Conservation (phyloP, 2,113 vertebrate genomes). For the Antigone vipio region DNA sequence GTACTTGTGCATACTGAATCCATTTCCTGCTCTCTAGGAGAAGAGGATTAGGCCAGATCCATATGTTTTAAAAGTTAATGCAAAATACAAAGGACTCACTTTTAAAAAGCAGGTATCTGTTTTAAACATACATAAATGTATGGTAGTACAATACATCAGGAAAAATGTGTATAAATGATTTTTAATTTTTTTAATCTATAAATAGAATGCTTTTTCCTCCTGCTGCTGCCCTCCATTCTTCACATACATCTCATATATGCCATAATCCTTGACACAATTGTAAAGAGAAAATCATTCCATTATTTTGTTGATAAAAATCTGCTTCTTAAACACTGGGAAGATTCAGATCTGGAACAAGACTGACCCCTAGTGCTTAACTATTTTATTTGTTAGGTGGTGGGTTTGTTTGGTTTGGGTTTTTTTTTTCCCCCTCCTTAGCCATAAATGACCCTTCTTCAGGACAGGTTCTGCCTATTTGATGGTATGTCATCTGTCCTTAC, state of each 20-base stretch:
- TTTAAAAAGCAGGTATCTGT: not conserved
- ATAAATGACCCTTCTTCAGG: not conserved
- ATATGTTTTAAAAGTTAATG: not conserved
- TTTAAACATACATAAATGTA: not conserved
- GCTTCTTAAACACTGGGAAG: not conserved
- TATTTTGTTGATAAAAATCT: not conserved
- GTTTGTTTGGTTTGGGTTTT: no score
- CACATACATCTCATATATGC: not conserved
- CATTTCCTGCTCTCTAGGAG: not conserved
- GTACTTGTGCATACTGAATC: not conserved
- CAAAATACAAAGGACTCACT: not conserved
- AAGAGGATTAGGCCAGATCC: not conserved
- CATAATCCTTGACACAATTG: not conserved
- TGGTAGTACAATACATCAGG: not conserved
- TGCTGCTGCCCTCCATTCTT: not conserved
- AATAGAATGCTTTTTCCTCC: not conserved
- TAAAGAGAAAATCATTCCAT: not conserved
- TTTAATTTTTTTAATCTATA: not conserved
- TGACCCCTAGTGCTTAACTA: conserved; percentile 48
- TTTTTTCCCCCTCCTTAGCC: not conserved
- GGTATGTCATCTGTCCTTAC: not conserved
- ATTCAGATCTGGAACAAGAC: conserved; percentile 14
- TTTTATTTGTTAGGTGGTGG: not conserved
- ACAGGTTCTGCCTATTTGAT: not conserved
- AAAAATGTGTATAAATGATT: not conserved